These are phyloP conservation scores for Sebastes taczanowskii DNA, from an alignment of 2,797 vertebrate species.

Conservation along the genomic window DNA sequence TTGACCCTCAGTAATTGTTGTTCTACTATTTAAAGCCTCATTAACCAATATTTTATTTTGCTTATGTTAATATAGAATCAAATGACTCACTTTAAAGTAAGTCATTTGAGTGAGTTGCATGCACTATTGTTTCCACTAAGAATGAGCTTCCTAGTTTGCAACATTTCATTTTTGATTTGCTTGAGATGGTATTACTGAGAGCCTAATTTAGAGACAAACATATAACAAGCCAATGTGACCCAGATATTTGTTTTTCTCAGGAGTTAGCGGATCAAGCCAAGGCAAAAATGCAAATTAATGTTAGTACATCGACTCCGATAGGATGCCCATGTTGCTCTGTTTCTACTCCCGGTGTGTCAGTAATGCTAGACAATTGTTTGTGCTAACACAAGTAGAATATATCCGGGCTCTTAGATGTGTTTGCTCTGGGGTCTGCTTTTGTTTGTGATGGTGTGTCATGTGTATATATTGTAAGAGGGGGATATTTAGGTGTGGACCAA, in stretches of 20 bases:
- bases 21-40: not conserved
- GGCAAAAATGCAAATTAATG: not conserved
- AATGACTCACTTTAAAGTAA: not conserved
- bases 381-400: not conserved
- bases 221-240: not conserved
- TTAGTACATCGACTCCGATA: not conserved
- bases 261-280: not conserved
- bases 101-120: not conserved
- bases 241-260: not conserved
- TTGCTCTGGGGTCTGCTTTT: not conserved
- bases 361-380: not conserved
- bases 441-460: not conserved
- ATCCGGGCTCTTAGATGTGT: not conserved
- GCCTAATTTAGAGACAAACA: conserved; percentile 1
- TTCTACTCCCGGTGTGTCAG: not conserved
- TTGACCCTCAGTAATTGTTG: not conserved
- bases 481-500: not conserved
- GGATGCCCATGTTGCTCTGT: not conserved
- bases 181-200: not conserved
- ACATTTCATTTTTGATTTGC: not conserved
- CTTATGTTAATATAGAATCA: not conserved
- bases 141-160: not conserved
- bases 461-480: not conserved
- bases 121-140: not conserved
- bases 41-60: not conserved